Evolutionary conservation across 1,140 invertebrate genomes (phyloP), one percentile per base, ranked within the genome.

Genomic region (Musca domestica): DNA sequence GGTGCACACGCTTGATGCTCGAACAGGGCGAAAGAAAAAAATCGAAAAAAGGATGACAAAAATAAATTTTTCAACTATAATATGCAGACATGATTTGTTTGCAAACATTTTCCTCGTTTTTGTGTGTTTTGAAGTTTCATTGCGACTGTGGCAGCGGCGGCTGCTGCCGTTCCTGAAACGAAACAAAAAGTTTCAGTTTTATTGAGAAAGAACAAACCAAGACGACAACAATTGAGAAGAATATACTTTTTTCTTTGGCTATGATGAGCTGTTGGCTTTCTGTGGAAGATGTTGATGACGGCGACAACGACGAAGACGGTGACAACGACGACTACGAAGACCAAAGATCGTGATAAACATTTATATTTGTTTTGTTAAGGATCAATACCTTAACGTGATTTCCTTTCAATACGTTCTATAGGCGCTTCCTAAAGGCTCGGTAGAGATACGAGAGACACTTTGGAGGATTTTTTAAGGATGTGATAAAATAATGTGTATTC

Each of bases 281-380:
- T 41, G 56, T 61, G 17, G 56, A 61, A 61, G 17, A 61, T 41
- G 34, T 41, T 41, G 34, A 41, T 41, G 34, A 41, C 10, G 34
- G 12, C 10, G 34, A 41, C 34, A 41, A 41, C 4, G 34, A 41
- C 34, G 34, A 41, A 5, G 12, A 41, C 34, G 34, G 10, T 2
- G 34, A 41, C 34, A 12, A 41, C 34, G 34, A 41, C 34, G 10
- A 41, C 34, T 9, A 41, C 10, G 34, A 41, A 41, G 34, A 41
- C 34, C 34, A 41, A 20, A 41, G 56, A 61, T 61, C 56, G 56
- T 61, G 56, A 61, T 61, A 61, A 61, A 61, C 56, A 61, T 61
- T 61, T 61, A 61, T 61, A 61, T 61, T 61, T 61, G n/a, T 27
- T 61, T 61, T 61, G 56, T 61, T 61, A 61, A 61, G 56, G 56